Base-by-base conservation (phyloP, 2,888 invertebrate species). In the Amphipoea oculea region DNA sequence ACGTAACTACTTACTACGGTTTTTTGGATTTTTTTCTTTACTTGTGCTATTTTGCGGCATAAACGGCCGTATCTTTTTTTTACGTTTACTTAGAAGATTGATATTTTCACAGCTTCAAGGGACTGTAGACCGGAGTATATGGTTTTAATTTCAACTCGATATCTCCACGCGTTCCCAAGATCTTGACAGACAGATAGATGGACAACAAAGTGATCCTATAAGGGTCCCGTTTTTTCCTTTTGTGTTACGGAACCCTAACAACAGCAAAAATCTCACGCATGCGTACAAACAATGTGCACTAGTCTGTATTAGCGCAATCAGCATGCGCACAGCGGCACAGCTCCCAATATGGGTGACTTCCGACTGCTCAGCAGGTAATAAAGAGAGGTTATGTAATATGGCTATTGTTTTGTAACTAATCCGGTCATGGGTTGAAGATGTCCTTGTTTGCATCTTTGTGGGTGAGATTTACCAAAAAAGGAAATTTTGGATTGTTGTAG, bases 331-430 rank as follows among this genome's bases (percentile, higher is more conserved):
- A 71, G 63, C 83, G 73, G 57, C 57, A 11, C n/a, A 11, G 57
- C 57, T 77, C 67, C 60, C 73, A 73, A 89, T 87, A 84, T 86
- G 63, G 84, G 86, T 84, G 84, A 84, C 82, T 88, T 89, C 89
- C 89, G 90, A 86, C 60, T 62, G 57, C 54, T 36, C 40, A 17
- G 57, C 40, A 17, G 57, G 54, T 71, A 78, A 75, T 81, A 63
- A 76, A 76, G 72, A 45, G 51, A 45, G 70, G 40, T 87, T 88
- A 79, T 73, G 81, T 79, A 89, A 89, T 66, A 1, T 17, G 29
- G 42, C 45, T 54, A 66, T 70, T 57, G 51, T 84, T 80, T 81
- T 74, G 71, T 79, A 82, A 81, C 76, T 79, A 68, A 82, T 80
- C 73, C 45, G 70, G n/a, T 17, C 48, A 80, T 63, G 67, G 51